A percentile compares a stretch with the other conserved stretches of the same genome.
These are phyloP conservation scores for Drosophila cardini DNA, from an alignment of 1,140 invertebrate genomes.

Conservation along the genomic window DNA sequence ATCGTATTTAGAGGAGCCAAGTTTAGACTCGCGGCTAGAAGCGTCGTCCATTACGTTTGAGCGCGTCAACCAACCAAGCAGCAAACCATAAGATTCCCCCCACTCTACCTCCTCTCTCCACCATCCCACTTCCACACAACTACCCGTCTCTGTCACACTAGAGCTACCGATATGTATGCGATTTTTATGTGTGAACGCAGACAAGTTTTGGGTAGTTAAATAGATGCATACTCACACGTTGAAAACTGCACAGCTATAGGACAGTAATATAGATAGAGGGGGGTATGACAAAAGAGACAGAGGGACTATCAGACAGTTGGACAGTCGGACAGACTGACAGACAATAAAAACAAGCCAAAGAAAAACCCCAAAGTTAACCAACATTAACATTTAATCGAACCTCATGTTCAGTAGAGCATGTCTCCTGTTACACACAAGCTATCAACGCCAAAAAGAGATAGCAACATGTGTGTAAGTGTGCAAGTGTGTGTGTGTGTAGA, in stretches of 20 bases:
- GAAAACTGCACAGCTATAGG: constrained; percentile 31
- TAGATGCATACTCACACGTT: constrained; percentile 69
- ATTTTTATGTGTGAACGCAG: constrained; percentile 83
- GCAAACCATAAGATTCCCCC: constrained; percentile 49
- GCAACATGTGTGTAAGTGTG: constrained; percentile 6
- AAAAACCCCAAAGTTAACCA: constrained; percentile 84
- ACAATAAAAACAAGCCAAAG: constrained; percentile 71
- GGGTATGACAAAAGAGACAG: constrained; percentile 1
- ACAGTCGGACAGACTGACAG: constrained; percentile 18
- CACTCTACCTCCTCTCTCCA: not conserved
- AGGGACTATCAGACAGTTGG: constrained; percentile 1
- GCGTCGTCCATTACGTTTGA: constrained; percentile 79
- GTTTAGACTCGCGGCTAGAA: constrained; percentile 39
- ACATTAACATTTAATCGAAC: constrained; percentile 85
- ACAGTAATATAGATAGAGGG: constrained; percentile 8
- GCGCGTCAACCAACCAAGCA: constrained; percentile 78
- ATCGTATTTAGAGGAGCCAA: constrained; percentile 23
- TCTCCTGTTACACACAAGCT: constrained; percentile 82
- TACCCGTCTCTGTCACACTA: not conserved
- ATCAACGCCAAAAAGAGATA: constrained; percentile 28
- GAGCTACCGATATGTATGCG: constrained; percentile 68
- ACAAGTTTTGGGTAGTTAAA: constrained; percentile 82
- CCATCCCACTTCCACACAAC: not conserved
- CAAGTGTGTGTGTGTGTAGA: not conserved
- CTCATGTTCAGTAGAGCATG: constrained; percentile 85